Evolutionary conservation across 2,113 vertebrate species (phyloP), one percentile per base, ranked within the genome.

Genomic region (Lepus americanus): DNA sequence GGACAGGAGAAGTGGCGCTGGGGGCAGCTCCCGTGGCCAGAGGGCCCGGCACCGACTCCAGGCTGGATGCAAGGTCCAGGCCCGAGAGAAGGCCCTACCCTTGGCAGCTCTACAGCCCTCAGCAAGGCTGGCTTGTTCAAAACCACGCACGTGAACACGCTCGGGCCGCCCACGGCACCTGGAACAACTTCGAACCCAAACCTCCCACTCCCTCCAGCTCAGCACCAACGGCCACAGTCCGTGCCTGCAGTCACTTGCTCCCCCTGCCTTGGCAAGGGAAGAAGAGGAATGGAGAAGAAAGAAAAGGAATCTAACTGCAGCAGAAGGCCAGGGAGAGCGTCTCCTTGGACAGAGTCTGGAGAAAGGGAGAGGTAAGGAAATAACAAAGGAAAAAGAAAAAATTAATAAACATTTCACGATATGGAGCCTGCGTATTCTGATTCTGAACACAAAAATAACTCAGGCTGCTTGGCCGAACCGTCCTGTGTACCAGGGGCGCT

Each of bases 351-450:
- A 94, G 97, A 97, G 96, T 97, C 97, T 97, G 96, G 97, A 97
- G 96, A 92, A 82, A 97, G 89, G 87, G 95, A 97, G 31, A 96
- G 94, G 83, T 67, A 90, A 95, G 91, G 69, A 97, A 96, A 9
- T 90, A 97, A 95, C 91, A 94, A 97, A 95, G 87, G 76, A 93
- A 96, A 97, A 95, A 95, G 85, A 95, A 94, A 97, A 96, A 97
- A 96, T 96, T 95, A 97, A 97, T 97, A 97, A 96, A 96, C 97
- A 93, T 95, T 51, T 97, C 97, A 97, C 97, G 87, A 97, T 97
- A 97, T 97, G 97, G 97, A 97, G 97, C 97, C 97, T 97, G 97
- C 93, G 95, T 96, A 97, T 97, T 97, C 96, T 84, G 96, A 96
- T 95, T 97, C 97, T 91, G 77, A 97, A 97, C 97, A 97, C 96